phyloP scores from a whole-genome alignment of 2,113 vertebrate genomes.

The Amia ocellicauda region DNA sequence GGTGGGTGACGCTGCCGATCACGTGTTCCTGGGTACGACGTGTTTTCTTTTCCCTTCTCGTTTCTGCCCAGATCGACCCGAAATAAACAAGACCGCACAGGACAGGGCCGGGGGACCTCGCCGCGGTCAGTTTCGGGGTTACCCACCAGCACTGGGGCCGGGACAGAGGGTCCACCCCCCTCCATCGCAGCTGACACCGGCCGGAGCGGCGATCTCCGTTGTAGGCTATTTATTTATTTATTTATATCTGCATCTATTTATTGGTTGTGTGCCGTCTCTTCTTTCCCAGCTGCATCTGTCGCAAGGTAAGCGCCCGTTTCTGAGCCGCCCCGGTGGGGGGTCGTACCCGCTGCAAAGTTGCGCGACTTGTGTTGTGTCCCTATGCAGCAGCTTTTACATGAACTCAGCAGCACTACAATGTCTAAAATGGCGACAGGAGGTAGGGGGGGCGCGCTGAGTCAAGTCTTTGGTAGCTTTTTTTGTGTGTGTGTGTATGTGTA shows the following conservation, averaged over 20 bases:
- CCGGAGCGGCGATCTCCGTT: slow-evolving; percentile 42
- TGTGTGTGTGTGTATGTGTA: slow-evolving; percentile 14
- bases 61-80: slow-evolving; percentile 45
- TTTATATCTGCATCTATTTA: slow-evolving; percentile 41
- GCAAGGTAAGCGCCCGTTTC: slow-evolving; percentile 57
- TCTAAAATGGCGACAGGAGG: slow-evolving; percentile 74
- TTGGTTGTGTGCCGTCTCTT: slow-evolving; percentile 54
- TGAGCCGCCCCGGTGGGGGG: slow-evolving; percentile 21
- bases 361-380: slow-evolving; percentile 47
- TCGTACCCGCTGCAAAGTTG: slow-evolving; percentile 51
- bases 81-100: slow-evolving; percentile 62
- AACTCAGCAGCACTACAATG: slow-evolving; percentile 58
- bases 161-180: slow-evolving; percentile 54
- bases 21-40: slow-evolving; percentile 67
- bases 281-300: slow-evolving; percentile 37
- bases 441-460: slow-evolving; percentile 49
- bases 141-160: slow-evolving; percentile 48
- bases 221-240: slow-evolving; percentile 53
- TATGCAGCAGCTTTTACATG: slow-evolving; percentile 53
- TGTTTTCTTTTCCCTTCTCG: slow-evolving; percentile 61
- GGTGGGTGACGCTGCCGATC: slow-evolving; percentile 65
- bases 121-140: slow-evolving; percentile 55
- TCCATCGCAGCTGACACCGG: slow-evolving; percentile 58
- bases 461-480: slow-evolving; percentile 36
- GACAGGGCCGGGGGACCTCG: slow-evolving; percentile 33